phyloP scores from a whole-genome alignment of 2,888 invertebrate species.

The Cosmopolites sordidus region DNA sequence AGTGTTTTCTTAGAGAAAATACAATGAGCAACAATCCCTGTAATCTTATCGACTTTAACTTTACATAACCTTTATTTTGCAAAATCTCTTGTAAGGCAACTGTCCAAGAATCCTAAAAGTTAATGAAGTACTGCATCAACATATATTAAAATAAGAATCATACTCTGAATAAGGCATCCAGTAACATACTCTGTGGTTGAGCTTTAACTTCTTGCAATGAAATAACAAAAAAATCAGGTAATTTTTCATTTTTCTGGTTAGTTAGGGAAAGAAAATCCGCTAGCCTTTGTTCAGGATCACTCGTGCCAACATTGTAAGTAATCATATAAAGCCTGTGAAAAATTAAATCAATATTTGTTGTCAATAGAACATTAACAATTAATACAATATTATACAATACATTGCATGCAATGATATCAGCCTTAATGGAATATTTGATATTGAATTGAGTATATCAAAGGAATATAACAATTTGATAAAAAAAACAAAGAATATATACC shows the following conservation, averaged over 20 bases:
- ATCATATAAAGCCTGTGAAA: slow-evolving; percentile 70
- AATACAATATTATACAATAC: too few species aligned
- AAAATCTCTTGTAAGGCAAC: slow-evolving; percentile 66
- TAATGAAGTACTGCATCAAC: too few species aligned
- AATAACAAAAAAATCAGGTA: slow-evolving; percentile 82
- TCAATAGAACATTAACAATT: too few species aligned
- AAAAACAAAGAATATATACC: too few species aligned
- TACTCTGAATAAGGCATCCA: slow-evolving; percentile 69
- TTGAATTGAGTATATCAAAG: too few species aligned
- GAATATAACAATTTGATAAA: too few species aligned
- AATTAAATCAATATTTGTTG: too few species aligned
- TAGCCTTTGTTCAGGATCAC: slow-evolving; percentile 67
- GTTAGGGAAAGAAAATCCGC: slow-evolving; percentile 59
- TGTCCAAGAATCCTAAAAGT: slow-evolving; percentile 70
- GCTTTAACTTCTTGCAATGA: slow-evolving; percentile 87
- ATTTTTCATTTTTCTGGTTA: slow-evolving; percentile 57
- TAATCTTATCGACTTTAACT: slow-evolving; percentile 74
- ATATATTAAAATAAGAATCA: neutral
- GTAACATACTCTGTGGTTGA: slow-evolving; percentile 77
- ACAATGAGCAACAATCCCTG: slow-evolving; percentile 79
- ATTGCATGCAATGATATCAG: too few species aligned
- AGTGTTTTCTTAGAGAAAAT: slow-evolving; percentile 73
- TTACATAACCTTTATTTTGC: slow-evolving; percentile 66
- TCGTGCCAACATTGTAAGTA: slow-evolving; percentile 89
- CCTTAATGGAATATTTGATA: too few species aligned